Percentiles rank a stretch among this genome's conserved stretches.
These are phyloP conservation scores for Pseudomyrmex gracilis DNA, from an alignment of 1,140 invertebrate species.

Conservation along the genomic window DNA sequence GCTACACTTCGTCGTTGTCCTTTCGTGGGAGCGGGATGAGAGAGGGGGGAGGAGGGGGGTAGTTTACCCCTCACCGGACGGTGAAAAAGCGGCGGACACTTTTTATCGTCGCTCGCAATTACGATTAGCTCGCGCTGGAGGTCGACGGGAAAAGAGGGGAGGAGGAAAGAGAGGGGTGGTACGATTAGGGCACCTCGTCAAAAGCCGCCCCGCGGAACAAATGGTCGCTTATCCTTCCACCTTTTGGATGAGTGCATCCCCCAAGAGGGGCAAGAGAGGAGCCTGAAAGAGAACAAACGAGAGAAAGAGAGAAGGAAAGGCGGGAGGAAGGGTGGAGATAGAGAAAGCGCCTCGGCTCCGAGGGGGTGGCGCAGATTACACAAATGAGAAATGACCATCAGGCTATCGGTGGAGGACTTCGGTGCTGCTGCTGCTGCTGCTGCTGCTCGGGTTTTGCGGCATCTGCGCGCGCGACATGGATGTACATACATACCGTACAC, in stretches of 20 bases:
- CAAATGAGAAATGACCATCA: constrained; percentile 85
- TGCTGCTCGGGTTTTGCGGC: constrained; percentile 66
- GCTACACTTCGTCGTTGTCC: constrained; percentile 39
- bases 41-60: no score
- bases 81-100: constrained; percentile 80
- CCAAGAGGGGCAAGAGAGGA: constrained; percentile 45
- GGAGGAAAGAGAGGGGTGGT: constrained; percentile 12
- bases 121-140: constrained; percentile 64
- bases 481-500: constrained; percentile 36
- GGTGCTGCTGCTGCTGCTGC: constrained; percentile 62
- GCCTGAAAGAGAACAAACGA: constrained; percentile 39
- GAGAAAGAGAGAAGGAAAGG: constrained; percentile 1
- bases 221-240: constrained; percentile 33
- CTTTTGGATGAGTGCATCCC: constrained; percentile 44
- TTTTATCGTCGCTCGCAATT: constrained; percentile 79
- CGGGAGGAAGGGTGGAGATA: constrained; percentile 22
- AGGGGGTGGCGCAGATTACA: constrained; percentile 79
- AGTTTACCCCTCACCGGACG: constrained; percentile 54
- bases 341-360: constrained; percentile 54
- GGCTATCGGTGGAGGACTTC: constrained; percentile 80
- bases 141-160: not conserved
- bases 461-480: constrained; percentile 61
- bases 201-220: constrained; percentile 79
- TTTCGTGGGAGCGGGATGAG: not conserved
- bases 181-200: constrained; percentile 78